phyloP scores from a whole-genome alignment of 1,140 invertebrate species.

The Spodoptera litura region DNA sequence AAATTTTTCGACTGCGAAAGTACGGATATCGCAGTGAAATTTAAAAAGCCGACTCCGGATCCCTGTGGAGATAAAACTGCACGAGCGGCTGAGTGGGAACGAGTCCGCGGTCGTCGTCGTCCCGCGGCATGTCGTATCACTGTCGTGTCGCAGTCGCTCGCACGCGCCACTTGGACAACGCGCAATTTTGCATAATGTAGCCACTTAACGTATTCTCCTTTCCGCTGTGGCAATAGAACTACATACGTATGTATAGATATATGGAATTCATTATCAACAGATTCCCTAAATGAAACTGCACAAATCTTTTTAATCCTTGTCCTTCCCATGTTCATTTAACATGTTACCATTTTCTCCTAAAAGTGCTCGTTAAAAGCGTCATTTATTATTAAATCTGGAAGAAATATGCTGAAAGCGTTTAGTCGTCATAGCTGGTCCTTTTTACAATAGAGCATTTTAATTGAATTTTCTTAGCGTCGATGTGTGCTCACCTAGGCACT shows the following conservation, averaged over 20 bases:
- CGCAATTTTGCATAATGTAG: constrained; percentile 67
- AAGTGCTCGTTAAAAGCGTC: constrained; percentile 39
- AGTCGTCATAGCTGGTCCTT: constrained; percentile 24
- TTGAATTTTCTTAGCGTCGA: constrained; percentile 30
- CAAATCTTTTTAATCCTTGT: constrained; percentile 25
- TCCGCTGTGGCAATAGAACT: constrained; percentile 52
- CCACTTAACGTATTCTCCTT: constrained; percentile 63
- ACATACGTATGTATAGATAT: constrained; percentile 14
- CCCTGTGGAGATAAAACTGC: constrained; percentile 64
- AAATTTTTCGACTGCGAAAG: constrained; percentile 70
- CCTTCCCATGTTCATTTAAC: constrained; percentile 12
- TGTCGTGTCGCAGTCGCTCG: not conserved
- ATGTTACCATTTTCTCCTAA: constrained; percentile 26
- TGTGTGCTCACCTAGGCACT: constrained; percentile 26
- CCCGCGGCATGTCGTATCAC: no score
- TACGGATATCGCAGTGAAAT: constrained; percentile 65
- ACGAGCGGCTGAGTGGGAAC: constrained; percentile 25
- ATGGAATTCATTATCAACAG: constrained; percentile 57
- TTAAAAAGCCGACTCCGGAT: constrained; percentile 61
- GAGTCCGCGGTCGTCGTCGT: not conserved
- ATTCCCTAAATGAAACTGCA: constrained; percentile 37
- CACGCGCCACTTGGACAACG: constrained; percentile 34
- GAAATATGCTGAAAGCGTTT: constrained; percentile 39
- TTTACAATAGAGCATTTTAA: constrained; percentile 36
- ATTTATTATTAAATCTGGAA: constrained; percentile 40